phyloP scores from a whole-genome alignment of 2,888 invertebrate genomes.

The Fabriciana adippe region DNA sequence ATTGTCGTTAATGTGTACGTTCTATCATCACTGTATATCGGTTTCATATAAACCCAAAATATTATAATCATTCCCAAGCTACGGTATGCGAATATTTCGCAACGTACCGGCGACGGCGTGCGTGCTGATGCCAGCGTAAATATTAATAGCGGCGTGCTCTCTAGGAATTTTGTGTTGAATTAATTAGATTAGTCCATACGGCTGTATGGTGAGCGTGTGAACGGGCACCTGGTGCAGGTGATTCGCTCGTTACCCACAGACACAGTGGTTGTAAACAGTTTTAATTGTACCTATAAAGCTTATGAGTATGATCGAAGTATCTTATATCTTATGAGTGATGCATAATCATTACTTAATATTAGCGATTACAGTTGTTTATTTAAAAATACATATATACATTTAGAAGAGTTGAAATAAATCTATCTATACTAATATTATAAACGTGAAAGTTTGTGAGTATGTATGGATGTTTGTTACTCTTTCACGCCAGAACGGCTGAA shows the following conservation, averaged over 20 bases:
- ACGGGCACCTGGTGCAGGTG: slow-evolving; percentile 33
- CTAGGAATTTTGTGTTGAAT: slow-evolving; percentile 54
- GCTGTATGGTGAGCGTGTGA: slow-evolving; percentile 29
- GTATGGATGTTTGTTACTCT: too few relatives aligned
- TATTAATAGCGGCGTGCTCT: slow-evolving; percentile 56
- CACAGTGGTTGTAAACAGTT: slow-evolving; percentile 1
- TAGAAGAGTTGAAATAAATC: too few relatives aligned
- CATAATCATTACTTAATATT: too few relatives aligned
- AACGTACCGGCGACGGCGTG: slow-evolving; percentile 25
- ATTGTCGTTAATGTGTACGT: too few relatives aligned
- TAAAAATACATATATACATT: too few relatives aligned
- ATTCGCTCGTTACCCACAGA: not conserved
- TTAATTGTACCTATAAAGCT: not conserved
- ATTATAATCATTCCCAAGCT: slow-evolving; percentile 7
- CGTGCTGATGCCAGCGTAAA: slow-evolving; percentile 47
- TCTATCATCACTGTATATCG: not conserved
- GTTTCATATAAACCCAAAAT: not conserved
- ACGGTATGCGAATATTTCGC: slow-evolving; percentile 33
- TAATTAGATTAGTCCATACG: slow-evolving; percentile 46
- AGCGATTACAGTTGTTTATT: too few relatives aligned
- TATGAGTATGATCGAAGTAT: not conserved
- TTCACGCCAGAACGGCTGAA: too few relatives aligned
- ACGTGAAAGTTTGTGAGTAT: too few relatives aligned
- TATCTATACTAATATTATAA: too few relatives aligned
- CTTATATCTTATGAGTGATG: not conserved